Evolutionary conservation across 2,113 vertebrate genomes (phyloP), one percentile per base, ranked within the genome.

Genomic region (Percopsis transmontana): DNA sequence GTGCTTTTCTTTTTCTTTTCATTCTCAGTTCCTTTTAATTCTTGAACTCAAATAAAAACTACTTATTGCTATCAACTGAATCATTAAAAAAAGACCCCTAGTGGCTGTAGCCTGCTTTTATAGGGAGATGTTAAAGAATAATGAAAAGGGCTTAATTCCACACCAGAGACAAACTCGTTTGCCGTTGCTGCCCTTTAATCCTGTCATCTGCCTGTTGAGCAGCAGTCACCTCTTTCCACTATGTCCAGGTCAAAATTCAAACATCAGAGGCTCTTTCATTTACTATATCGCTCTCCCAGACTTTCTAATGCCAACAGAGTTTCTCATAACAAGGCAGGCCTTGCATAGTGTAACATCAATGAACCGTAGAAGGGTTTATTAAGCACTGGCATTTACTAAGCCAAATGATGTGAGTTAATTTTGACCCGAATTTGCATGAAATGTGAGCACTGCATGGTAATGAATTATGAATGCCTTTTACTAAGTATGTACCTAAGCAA

Each of bases 181-280:
- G 53, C 70, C 8, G 16, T 53, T 61, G 70, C 70, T 79, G 40
- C 62, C 76, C 61, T 72, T 80, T 72, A 79, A 58, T 38, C 42
- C 51, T 33, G 57, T 62, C 48, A 14, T 72, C 55, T 60, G 42
- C 53, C 60, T 62, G 38, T 39, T 23, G 68, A 75, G 64, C 55
- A 71, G 67, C 13, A 44, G 63, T 24, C 75, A 55, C 14, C 8
- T 55, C 21, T 79, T 48, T 24, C 39, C 57, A 45, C 76, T 62
- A 55, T n/a, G 71, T 40, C 51, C 51, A 33, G 2, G 33, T n/a
- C 21, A 48, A 76, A 80, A 84, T 80, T 20, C 57, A 83, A 84
- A 77, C 0, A 23, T 63, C 72, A 5, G 4, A 33, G 58, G 64
- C 67, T 5, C n/a, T 77, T 68, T 83, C 69, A 84, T 72, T 73